Evolutionary conservation across 2,797 vertebrate species (phyloP).

Genomic region (Onychomys leucogaster): DNA sequence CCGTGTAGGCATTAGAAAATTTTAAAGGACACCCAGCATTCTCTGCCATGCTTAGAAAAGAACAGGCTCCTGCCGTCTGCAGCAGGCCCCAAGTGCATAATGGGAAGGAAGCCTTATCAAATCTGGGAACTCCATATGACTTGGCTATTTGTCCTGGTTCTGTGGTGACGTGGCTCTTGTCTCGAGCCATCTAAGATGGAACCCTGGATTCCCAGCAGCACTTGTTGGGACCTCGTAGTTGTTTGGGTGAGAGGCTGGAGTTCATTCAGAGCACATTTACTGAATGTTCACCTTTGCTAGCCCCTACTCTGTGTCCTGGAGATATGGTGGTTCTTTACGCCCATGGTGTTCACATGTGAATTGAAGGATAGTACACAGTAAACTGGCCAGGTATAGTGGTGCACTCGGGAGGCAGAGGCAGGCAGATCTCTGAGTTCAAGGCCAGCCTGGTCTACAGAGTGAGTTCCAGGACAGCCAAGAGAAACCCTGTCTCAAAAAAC

Average conservation of each 20-base stretch:
- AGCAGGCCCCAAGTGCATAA: background rate
- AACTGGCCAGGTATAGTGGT: background rate
- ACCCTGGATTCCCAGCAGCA: background rate
- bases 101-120: background rate
- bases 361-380: background rate
- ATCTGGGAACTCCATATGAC: background rate
- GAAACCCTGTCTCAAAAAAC: background rate
- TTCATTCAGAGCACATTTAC: background rate
- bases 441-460: background rate
- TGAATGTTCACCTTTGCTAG: background rate
- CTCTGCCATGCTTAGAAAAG: background rate
- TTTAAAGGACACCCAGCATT: background rate
- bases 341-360: conserved; percentile 2
- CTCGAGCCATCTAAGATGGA: conserved; percentile 12
- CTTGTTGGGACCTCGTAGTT: background rate
- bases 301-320: background rate
- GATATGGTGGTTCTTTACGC: background rate
- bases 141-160: background rate
- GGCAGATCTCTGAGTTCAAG: background rate
- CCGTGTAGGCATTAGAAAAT: background rate
- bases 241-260: background rate
- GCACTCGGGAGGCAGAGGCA: background rate
- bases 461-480: background rate
- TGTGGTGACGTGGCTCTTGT: background rate
- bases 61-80: background rate